Evolutionary conservation across 2,113 vertebrate genomes (phyloP), one percentile per base, ranked within the genome.

Genomic region (Sander vitreus): DNA sequence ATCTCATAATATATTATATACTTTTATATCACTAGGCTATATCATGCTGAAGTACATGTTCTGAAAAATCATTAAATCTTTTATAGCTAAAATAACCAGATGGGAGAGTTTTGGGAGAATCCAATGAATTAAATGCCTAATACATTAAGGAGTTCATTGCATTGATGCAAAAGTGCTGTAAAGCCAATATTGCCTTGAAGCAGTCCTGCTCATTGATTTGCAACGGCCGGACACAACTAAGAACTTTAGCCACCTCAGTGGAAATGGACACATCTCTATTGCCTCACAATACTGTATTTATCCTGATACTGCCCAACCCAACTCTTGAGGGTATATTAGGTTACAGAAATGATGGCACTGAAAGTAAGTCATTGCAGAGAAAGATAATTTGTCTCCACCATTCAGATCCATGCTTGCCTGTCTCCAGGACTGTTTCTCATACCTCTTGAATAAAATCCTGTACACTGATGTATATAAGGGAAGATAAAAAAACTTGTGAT

Each of bases 361-460:
- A 62, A 43, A 47, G 27, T 59, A 33, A 66, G 15, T 77, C 55
- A 72, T 50, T 58, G 27, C 6, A 43, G 27, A 25, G 65, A 65
- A 73, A 21, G 43, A 80, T 30, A 59, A 43, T 71, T 62, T 81
- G 45, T 62, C 21, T 43, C 15, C 64, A 53, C 11, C n/a, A 27
- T 25, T 57, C 11, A 45, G n/a, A 73, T 36, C 15, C 55, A 21
- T 21, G 14, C 55, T 50, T 9, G 3, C 14, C 48, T 9, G 16
- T 59, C 53, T 39, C 5, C 13, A 47, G 3, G 14, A 47, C 43
- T 25, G 14, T 45, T 2, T 3, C 14, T 67, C 23, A 27, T 18
- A 30, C 23, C 64, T 27, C 23, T 18, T 13, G 23, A 3, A n/a
- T 57, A 33, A n/a, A 54, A 21, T 18, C 15, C n/a, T 10, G 13